Percentiles rank a stretch among this genome's conserved stretches.
Conservation (phyloP, 2,113 vertebrate species). For the Meles meles region DNA sequence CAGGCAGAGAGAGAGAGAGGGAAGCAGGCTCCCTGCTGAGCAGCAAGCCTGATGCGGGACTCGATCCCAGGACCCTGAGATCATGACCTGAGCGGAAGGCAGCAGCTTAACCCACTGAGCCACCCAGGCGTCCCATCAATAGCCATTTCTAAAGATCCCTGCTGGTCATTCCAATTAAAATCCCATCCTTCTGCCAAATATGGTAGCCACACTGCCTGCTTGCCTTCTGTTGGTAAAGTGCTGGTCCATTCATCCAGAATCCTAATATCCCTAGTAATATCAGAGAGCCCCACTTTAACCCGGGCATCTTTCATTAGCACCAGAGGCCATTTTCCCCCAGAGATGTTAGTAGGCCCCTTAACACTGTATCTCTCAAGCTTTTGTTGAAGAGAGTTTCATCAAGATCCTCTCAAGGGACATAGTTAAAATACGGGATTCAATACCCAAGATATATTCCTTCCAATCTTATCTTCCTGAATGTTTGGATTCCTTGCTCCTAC, state of each 20-base stretch:
- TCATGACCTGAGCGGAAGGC: too few species aligned
- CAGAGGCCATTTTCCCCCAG: not conserved
- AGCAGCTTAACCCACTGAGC: too few species aligned
- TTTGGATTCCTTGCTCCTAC: not conserved
- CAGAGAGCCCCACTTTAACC: not conserved
- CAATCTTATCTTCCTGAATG: not conserved
- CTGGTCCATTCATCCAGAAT: not conserved
- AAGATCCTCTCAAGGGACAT: not conserved
- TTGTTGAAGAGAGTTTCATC: not conserved
- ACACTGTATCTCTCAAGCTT: not conserved
- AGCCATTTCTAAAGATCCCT: not conserved
- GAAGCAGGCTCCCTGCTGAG: too few species aligned
- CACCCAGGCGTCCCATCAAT: too few species aligned
- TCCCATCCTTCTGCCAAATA: not conserved
- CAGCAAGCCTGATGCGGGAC: too few species aligned
- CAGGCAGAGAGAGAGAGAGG: too few species aligned
- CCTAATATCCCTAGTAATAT: not conserved
- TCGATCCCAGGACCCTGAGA: too few species aligned
- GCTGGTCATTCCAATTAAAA: not conserved
- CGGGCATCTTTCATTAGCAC: not conserved
- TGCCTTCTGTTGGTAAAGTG: not conserved
- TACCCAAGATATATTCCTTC: not conserved
- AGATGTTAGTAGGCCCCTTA: not conserved
- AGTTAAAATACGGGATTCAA: not conserved
- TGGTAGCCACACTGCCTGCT: not conserved